Conservation (phyloP, 35 echinoderm and acorn worm genomes). For the Anneissia japonica region DNA sequence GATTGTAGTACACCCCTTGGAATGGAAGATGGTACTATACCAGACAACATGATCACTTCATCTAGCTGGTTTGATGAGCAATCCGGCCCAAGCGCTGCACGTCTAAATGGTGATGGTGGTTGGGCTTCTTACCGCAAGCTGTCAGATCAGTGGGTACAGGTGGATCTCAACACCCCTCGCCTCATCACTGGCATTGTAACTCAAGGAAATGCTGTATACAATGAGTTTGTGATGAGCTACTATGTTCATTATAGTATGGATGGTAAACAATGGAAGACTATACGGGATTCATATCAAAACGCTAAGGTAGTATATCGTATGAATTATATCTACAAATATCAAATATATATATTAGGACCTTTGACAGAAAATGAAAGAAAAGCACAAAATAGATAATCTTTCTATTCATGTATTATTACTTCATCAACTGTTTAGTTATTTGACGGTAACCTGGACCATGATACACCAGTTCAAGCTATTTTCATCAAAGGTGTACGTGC, state of each 20-base stretch:
- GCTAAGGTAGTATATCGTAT: not conserved
- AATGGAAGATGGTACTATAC: slow-evolving; percentile 8
- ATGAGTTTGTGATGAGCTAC: not conserved
- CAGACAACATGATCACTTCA: not conserved
- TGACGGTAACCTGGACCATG: not conserved
- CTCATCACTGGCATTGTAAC: not conserved
- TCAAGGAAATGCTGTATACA: not conserved
- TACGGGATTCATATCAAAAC: not conserved
- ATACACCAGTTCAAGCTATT: not conserved
- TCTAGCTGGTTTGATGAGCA: not conserved
- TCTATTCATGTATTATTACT: too few species aligned
- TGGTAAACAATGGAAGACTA: not conserved
- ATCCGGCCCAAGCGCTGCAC: not conserved
- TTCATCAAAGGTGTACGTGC: not conserved
- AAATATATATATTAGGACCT: too few species aligned
- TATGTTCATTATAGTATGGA: not conserved
- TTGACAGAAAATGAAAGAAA: too few species aligned
- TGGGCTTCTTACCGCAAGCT: not conserved
- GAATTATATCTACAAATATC: too few species aligned
- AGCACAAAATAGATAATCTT: too few species aligned
- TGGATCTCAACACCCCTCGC: not conserved
- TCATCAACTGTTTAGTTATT: not conserved
- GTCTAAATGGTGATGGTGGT: not conserved
- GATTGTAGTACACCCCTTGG: not conserved
- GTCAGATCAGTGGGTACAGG: slow-evolving; percentile 3